Conservation (phyloP, 2,113 vertebrate genomes). For the Taxidea taxus region DNA sequence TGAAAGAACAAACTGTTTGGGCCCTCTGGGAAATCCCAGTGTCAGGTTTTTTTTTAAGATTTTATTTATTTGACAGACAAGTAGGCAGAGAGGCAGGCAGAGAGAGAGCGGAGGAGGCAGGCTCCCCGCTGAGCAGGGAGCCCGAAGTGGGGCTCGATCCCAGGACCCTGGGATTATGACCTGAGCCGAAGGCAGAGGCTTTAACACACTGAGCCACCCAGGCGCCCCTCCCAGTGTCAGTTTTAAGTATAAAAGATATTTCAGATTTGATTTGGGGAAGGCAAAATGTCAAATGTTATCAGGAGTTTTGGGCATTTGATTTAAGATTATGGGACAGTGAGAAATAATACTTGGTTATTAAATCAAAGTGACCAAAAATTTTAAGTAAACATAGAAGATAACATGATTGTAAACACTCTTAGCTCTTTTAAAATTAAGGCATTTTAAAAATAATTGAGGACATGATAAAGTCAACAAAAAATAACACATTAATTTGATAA, state of each 20-base stretch:
- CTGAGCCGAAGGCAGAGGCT: no score
- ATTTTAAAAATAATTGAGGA: not conserved
- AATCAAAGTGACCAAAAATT: not conserved
- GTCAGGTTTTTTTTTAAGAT: no score
- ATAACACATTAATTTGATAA: not conserved
- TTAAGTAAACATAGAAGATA: not conserved
- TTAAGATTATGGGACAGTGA: not conserved
- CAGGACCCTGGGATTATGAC: no score
- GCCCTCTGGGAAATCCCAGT: not conserved
- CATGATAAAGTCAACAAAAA: not conserved
- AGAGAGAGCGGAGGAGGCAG: no score
- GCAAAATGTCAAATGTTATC: not conserved
- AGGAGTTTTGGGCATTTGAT: not conserved
- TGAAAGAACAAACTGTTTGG: not conserved
- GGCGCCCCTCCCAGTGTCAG: not conserved
- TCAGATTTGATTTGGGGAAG: not conserved
- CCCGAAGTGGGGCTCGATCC: no score
- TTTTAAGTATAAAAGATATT: not conserved
- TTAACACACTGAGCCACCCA: no score
- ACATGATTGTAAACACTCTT: not conserved
- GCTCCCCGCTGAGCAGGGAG: no score
- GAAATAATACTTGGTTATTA: not conserved
- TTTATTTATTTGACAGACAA: no score
- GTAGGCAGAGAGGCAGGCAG: no score
- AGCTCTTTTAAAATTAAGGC: not conserved